These are phyloP conservation scores for Gibbula magus DNA, from an alignment of 2,888 invertebrate genomes.

Conservation along the genomic window DNA sequence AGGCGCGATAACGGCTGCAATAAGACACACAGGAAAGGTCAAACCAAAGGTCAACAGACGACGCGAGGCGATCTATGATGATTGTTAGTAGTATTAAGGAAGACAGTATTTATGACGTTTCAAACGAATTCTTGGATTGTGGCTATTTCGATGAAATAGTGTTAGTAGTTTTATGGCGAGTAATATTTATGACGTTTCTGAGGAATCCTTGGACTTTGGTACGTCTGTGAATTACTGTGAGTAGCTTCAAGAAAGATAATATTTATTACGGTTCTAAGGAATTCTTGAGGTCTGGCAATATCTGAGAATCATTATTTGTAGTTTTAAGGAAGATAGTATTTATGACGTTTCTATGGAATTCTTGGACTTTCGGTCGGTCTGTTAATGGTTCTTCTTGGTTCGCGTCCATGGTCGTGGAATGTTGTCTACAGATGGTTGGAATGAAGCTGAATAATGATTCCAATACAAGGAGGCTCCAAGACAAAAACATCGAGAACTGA, in stretches of 20 bases:
- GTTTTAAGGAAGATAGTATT: background rate
- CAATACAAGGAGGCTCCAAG: background rate
- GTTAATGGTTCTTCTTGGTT: background rate
- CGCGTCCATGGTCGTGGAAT: background rate
- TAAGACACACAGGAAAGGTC: background rate
- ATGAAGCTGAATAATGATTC: conserved; percentile 9
- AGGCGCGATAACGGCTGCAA: background rate
- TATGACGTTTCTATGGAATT: background rate
- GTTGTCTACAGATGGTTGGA: background rate
- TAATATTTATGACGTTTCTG: background rate
- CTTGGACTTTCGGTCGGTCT: background rate
- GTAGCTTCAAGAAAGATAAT: too few relatives aligned
- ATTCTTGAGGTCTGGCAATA: too few relatives aligned
- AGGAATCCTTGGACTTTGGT: background rate
- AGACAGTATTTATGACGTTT: background rate
- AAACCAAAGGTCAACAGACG: background rate
- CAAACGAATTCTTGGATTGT: background rate
- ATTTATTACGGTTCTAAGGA: too few relatives aligned
- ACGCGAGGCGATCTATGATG: background rate
- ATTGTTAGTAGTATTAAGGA: background rate
- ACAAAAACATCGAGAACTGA: too few relatives aligned
- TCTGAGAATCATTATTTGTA: too few relatives aligned
- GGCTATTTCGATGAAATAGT: background rate
- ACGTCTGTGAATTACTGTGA: too few relatives aligned
- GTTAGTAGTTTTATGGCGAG: background rate